Percentiles rank a stretch among this genome's conserved stretches.
These are phyloP conservation scores for Cotesia congregata DNA, from an alignment of 2,888 invertebrate genomes.

Conservation along the genomic window DNA sequence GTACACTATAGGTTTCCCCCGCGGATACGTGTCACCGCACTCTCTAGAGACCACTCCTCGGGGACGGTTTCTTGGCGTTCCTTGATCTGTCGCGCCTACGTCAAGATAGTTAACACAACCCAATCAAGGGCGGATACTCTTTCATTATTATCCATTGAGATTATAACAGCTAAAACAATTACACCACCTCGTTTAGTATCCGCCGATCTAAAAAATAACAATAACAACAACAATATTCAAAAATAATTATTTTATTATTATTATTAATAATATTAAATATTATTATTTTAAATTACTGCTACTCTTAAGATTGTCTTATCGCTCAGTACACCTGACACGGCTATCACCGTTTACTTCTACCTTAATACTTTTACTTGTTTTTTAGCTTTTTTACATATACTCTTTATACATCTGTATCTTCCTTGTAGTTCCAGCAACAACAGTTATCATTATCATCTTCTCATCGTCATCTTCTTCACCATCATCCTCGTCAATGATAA, in stretches of 20 bases:
- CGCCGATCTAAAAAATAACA: background rate
- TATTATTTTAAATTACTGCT: background rate
- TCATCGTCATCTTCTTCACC: background rate
- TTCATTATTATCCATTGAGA: background rate
- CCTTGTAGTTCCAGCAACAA: no score
- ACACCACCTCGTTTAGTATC: background rate
- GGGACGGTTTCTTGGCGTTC: conserved; percentile 31
- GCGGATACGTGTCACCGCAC: conserved; percentile 42
- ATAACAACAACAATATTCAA: background rate
- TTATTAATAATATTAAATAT: no score
- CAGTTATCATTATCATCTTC: background rate
- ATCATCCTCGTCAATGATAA: background rate
- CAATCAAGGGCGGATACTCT: background rate
- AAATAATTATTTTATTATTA: no score
- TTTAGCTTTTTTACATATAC: no score
- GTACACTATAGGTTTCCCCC: conserved; percentile 30
- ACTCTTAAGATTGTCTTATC: background rate
- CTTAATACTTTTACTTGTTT: background rate
- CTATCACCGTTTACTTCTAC: background rate
- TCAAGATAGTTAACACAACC: conserved; percentile 34
- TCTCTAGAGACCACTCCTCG: conserved; percentile 38
- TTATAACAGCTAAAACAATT: background rate
- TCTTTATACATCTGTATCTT: no score
- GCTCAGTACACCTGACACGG: conserved; percentile 1
- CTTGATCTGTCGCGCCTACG: conserved; percentile 21